Conservation (phyloP, 2,888 invertebrate species). For the Hydropsyche betteni region DNA sequence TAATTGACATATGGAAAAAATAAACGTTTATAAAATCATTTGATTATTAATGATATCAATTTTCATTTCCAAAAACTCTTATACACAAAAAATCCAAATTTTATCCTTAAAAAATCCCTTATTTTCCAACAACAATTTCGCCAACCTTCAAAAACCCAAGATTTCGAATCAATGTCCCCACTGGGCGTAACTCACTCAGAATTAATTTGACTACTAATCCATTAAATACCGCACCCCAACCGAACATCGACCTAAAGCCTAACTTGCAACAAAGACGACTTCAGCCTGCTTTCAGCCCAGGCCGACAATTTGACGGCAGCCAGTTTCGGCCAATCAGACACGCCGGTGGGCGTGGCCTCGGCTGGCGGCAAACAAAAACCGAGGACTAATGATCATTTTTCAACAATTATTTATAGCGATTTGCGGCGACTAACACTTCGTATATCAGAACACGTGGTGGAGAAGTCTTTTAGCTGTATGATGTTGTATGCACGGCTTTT, state of each 20-base stretch:
- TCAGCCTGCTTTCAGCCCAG: neutral
- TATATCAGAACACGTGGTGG: no score
- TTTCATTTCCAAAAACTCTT: neutral
- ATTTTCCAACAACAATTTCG: neutral
- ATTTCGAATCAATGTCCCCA: neutral
- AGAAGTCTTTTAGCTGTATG: no score
- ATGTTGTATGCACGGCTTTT: no score
- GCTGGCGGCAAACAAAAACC: neutral
- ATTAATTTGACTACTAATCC: constrained; percentile 36
- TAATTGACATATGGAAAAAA: no score
- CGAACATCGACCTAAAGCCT: neutral
- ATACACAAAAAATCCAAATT: no score
- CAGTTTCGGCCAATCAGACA: neutral
- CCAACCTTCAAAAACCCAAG: neutral
- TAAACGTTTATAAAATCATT: neutral
- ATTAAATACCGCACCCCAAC: neutral
- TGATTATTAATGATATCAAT: neutral
- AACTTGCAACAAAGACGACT: neutral
- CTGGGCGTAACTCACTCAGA: constrained; percentile 19
- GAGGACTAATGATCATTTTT: constrained; percentile 27
- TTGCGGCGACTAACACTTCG: neutral
- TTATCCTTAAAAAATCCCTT: no score
- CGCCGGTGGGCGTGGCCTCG: neutral
- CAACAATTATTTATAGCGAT: constrained; percentile 30
- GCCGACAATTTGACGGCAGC: constrained; percentile 12